Evolutionary conservation across 2,888 invertebrate genomes (phyloP).

Genomic region (Stegophylla sp.): DNA sequence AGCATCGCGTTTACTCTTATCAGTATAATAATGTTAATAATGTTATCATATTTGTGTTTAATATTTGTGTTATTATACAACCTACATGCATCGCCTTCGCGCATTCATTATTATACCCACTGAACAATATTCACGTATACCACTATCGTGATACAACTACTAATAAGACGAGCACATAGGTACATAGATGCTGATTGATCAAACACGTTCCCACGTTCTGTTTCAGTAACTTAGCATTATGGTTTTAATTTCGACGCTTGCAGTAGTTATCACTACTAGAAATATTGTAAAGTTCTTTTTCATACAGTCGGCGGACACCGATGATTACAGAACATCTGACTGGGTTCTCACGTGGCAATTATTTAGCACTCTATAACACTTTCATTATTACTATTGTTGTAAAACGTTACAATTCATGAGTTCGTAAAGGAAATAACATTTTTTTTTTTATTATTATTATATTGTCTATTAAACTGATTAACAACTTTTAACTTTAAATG

Average conservation of each 20-base stretch:
- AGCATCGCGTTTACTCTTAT: too few species aligned
- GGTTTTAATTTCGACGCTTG: not conserved
- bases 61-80: too few species aligned
- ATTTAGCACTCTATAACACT: slow-evolving; percentile 1
- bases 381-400: not conserved
- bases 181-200: not conserved
- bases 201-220: slow-evolving; percentile 3
- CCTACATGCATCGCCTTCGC: too few species aligned
- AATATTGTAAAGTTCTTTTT: not conserved
- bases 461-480: not conserved
- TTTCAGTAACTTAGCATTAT: not conserved
- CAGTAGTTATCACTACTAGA: not conserved
- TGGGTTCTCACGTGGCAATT: slow-evolving; percentile 8
- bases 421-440: not conserved
- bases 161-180: not conserved
- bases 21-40: too few species aligned
- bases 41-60: too few species aligned
- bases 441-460: not conserved
- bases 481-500: not conserved
- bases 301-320: not conserved
- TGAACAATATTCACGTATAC: too few species aligned
- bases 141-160: not conserved
- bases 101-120: too few species aligned
- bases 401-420: not conserved
- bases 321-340: not conserved